These are phyloP conservation scores for Microctenopoma steveboyesi DNA, from an alignment of 2,797 vertebrate genomes.

Conservation along the genomic window DNA sequence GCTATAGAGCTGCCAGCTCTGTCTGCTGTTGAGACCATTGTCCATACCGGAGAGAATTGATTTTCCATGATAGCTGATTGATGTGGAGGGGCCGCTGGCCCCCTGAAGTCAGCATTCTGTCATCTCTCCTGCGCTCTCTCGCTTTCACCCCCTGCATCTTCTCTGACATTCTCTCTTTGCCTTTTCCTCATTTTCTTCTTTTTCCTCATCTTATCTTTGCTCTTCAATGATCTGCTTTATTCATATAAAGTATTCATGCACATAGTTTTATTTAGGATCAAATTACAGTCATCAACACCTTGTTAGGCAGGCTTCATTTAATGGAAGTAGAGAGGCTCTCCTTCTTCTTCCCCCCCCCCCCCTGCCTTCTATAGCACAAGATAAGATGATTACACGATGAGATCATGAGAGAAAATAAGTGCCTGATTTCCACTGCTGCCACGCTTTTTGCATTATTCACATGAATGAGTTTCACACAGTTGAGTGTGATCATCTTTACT, in stretches of 20 bases:
- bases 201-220: neutral
- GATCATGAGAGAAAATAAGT: slow-evolving; percentile 26
- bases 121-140: slow-evolving; percentile 42
- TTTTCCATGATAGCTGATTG: slow-evolving; percentile 77
- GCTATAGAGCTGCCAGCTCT: slow-evolving; percentile 56
- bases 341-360: neutral
- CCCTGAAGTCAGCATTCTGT: slow-evolving; percentile 73
- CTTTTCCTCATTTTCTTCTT: neutral
- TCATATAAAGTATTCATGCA: neutral
- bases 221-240: neutral
- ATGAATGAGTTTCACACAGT: slow-evolving; percentile 34
- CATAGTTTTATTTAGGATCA: slow-evolving; percentile 1
- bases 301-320: slow-evolving; percentile 21
- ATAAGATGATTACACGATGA: slow-evolving; percentile 27
- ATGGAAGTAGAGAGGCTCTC: slow-evolving; percentile 3
- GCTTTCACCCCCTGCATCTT: slow-evolving; percentile 22
- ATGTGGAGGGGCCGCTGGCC: slow-evolving; percentile 68
- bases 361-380: slow-evolving; percentile 4
- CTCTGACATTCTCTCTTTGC: slow-evolving; percentile 24
- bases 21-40: slow-evolving; percentile 61
- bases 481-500: slow-evolving; percentile 21
- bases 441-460: slow-evolving; percentile 55
- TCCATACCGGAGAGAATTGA: slow-evolving; percentile 71
- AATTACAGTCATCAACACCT: slow-evolving; percentile 16
- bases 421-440: slow-evolving; percentile 44